These are phyloP conservation scores for Oceanodroma tethys DNA, from an alignment of 2,113 vertebrate species.

Conservation along the genomic window DNA sequence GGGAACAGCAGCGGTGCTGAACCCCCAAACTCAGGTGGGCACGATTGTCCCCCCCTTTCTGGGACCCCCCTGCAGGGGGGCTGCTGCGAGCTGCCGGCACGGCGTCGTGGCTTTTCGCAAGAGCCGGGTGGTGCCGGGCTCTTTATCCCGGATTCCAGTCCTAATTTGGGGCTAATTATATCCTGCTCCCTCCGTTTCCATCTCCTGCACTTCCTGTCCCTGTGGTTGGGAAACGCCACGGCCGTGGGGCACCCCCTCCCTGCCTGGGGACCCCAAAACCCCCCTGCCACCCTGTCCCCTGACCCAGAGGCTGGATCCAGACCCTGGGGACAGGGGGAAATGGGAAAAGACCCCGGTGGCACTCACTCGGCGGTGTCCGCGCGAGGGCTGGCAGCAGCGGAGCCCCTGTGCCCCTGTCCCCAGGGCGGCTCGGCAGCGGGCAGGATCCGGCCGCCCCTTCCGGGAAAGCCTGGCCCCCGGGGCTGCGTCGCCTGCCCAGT, in stretches of 20 bases:
- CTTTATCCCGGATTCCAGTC: not conserved
- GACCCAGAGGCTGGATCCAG: accelerated
- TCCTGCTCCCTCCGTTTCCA: not conserved
- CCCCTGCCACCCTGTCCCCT: not conserved
- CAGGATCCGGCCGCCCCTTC: not conserved
- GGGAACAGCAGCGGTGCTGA: not conserved
- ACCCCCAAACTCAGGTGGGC: not conserved
- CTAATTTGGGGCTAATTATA: not conserved
- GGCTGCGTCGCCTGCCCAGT: not conserved
- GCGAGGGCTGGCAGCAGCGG: not conserved
- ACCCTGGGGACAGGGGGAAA: accelerated
- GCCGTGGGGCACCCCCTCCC: accelerated
- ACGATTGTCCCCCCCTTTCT: accelerated
- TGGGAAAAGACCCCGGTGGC: not conserved
- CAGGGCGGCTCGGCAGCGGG: not conserved
- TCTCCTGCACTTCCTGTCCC: not conserved
- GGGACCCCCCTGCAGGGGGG: not conserved
- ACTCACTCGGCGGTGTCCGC: not conserved
- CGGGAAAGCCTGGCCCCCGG: not conserved
- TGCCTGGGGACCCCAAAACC: not conserved
- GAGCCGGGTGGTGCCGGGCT: not conserved
- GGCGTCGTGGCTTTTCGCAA: not conserved
- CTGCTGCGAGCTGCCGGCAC: accelerated
- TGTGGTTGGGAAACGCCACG: accelerated
- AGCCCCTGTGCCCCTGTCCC: not conserved